Evolutionary conservation across 1,140 invertebrate species (phyloP), one percentile per base, ranked within the genome.

Genomic region (Holotrichia oblita): DNA sequence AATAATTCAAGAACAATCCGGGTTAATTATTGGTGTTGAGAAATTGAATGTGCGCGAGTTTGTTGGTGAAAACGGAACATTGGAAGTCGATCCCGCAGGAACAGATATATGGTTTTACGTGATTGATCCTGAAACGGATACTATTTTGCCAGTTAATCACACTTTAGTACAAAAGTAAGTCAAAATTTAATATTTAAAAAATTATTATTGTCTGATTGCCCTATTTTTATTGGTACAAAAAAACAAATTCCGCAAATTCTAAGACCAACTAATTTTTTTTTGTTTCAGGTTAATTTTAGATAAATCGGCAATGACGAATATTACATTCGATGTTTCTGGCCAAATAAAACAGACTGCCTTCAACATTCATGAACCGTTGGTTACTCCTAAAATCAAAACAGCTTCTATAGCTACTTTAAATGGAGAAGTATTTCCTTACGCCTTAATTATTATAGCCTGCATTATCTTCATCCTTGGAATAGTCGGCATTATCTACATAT

Each of bases 101-200:
- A 96, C 95, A 0, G 95, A 96, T 83, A 90, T 97, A 3, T 96
- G 94, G 94, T 93, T 97, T 85, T 97, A 96, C 81, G 89, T 93
- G 0, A 89, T 97, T 22, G 94, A 97, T 88, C 95, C 95, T 0
- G 89, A 89, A 40, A 94, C 91, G 0, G 94, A 95, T 77, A 89
- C 87, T 48, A 94, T 97, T 80, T 84, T 97, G 14, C 87, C 90
- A 6, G 90, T 92, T 40, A 95, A 96, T 82, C 92, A 92, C 80
- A 89, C 90, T 4, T 85, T 90, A 55, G 90, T 97, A 10, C 90
- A 92, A 82, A 92, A 91, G 93, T 94, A 87, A 41, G 73, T 69
- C n/a, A n/a, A n/a, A n/a, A n/a, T n/a, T n/a, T n/a, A n/a, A n/a
- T n/a, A n/a, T n/a, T n/a, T n/a, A n/a, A n/a, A n/a, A n/a, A n/a